Evolutionary conservation across 2,113 vertebrate species (phyloP), one percentile per base, ranked within the genome.

Genomic region (Astur gentilis): DNA sequence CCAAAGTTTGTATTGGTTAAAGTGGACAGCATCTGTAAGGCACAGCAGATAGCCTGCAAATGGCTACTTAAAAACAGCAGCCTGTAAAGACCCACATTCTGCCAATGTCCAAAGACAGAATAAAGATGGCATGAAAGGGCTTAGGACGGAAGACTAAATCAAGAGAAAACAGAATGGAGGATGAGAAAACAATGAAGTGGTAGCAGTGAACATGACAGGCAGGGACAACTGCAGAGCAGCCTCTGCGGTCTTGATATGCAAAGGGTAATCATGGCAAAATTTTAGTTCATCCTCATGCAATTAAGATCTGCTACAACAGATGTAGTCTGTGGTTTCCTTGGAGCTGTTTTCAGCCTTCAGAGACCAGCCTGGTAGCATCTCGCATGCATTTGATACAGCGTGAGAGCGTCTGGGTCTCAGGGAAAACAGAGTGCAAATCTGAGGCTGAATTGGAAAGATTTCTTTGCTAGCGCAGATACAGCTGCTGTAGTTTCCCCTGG

Each of bases 321-420:
- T 5, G 1, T 26, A n/a, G 19, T 36, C 73, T 36, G 0, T 4
- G 16, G 44, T 14, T 52, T 67, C 65, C 66, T 29, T 69, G 85
- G 66, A 93, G 54, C 52, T 72, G 52, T 69, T 94, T 94, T 54
- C 85, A 82, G 34, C 18, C 40, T 27, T 65, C 67, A 65, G 26
- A 77, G 49, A 65, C 45, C 50, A 50, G 7, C 36, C 66, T 69
- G 73, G 44, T 29, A 32, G 42, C 47, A 71, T 71, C 55, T 78
- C 42, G 21, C 13, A 4, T 4, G 11, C 0, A 0, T 83, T 89
- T 73, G 60, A 65, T 78, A 31, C 31, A 57, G 32, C 0, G 0
- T 38, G 61, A 40, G 72, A 29, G 40, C 44, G 9, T 62, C 42
- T 62, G 36, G 65, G 18, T 36, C 36, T 64, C 23, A 23, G 40